Base-by-base conservation (phyloP, 2,797 vertebrate genomes). In the Macrochelys suwanniensis region DNA sequence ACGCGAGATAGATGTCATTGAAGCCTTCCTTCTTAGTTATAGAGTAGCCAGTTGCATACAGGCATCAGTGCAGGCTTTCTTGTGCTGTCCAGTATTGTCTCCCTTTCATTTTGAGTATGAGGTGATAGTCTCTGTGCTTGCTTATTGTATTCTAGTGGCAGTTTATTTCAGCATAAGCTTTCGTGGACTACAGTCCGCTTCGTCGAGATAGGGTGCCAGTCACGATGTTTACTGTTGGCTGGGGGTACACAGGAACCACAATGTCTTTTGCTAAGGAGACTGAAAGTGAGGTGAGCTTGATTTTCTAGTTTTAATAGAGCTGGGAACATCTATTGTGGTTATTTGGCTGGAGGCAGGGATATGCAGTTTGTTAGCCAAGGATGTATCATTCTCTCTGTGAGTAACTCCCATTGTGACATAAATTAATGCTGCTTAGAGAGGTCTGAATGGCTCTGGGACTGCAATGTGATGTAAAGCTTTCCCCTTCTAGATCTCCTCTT, bases 321-420 rank as follows among this genome's bases (percentile, higher is more conserved):
- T 95, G 96, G 97, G 95, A 96, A 89, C 93, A 95, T 53, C 13
- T 61, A 6, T 96, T 81, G 37, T 92, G 96, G 93, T 97, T 97
- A 89, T 96, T 97, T 97, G 96, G 96, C 97, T 96, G 97, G 97
- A 98, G 97, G 89, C 96, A 97, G 87, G 92, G 96, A 87, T 92
- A 91, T 92, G 96, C 95, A 94, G 87, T 92, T 88, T 96, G 42
- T 54, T 83, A 92, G 94, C 83, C 80, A 83, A 91, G 76, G 80
- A 92, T 96, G 88, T 96, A 87, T 94, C 88, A 95, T 92, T 96
- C 92, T 87, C 88, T 51, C 50, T 65, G 91, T 88, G 16, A 33
- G 61, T 28, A 92, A 7, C 84, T 96, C 85, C 80, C 93, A 11
- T 9, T 87, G 65, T 71, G 90, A 76, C 93, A 82, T 76, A 92